These are phyloP conservation scores for Cenopis cana DNA, from an alignment of 2,888 invertebrate genomes.

Conservation along the genomic window DNA sequence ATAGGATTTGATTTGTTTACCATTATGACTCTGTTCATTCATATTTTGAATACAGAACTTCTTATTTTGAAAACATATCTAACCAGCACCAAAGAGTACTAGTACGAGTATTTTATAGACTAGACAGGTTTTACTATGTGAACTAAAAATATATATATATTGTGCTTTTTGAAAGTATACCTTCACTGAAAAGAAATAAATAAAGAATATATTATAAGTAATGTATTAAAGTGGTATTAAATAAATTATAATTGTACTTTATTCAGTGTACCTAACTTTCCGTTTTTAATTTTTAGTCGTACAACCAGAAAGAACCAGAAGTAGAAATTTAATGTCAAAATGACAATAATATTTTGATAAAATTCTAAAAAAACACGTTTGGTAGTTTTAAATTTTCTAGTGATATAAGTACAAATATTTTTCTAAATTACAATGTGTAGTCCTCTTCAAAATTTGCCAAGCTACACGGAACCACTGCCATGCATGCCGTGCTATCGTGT, in stretches of 20 bases:
- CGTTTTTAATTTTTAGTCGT: no score
- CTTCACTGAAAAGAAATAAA: no score
- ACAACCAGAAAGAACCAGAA: not conserved
- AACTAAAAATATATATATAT: no score
- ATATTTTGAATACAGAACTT: slow-evolving; percentile 10
- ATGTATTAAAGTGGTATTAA: no score
- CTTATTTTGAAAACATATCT: not conserved
- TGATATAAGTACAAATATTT: not conserved
- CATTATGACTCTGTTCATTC: not conserved
- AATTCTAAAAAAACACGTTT: not conserved
- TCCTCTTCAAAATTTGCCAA: slow-evolving; percentile 61
- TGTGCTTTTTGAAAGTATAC: no score
- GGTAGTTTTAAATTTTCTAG: not conserved
- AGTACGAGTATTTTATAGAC: not conserved
- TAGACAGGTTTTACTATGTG: not conserved
- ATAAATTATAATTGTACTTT: no score
- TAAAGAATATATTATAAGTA: not conserved
- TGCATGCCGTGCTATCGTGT: slow-evolving; percentile 67
- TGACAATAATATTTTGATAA: not conserved
- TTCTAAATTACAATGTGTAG: slow-evolving; percentile 62
- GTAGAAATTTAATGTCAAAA: slow-evolving; percentile 8
- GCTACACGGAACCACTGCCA: slow-evolving; percentile 68
- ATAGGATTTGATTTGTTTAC: not conserved
- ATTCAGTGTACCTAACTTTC: no score
- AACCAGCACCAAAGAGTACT: not conserved